Percentiles rank a stretch among this genome's conserved stretches.
Conservation (phyloP, 2,113 vertebrate species). For the Perognathus longimembris region DNA sequence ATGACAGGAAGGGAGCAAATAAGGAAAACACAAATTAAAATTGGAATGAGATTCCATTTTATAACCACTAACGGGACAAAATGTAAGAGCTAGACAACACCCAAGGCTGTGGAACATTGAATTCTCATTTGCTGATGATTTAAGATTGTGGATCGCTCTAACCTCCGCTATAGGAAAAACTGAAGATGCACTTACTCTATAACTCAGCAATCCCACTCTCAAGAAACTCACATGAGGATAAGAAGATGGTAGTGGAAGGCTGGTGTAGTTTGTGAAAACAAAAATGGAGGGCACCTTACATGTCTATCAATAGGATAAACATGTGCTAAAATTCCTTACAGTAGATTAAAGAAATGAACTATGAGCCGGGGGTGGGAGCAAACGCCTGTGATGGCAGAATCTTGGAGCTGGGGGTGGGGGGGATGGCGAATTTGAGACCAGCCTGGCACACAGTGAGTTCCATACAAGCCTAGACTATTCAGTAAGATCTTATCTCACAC, state of each 20-base stretch:
- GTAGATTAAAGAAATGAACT: neutral
- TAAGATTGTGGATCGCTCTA: neutral
- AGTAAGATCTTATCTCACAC: too few species aligned
- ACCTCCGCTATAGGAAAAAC: neutral
- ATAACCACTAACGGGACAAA: neutral
- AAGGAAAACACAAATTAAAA: constrained; percentile 5
- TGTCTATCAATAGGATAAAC: neutral
- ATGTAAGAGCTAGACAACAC: neutral
- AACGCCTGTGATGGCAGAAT: too few species aligned
- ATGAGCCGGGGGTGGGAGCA: too few species aligned
- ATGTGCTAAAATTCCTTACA: neutral
- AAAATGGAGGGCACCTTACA: neutral
- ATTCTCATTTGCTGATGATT: neutral
- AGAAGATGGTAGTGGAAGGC: neutral
- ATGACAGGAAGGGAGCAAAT: neutral
- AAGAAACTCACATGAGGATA: neutral
- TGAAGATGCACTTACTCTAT: neutral
- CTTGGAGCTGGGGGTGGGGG: too few species aligned
- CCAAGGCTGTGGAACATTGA: neutral
- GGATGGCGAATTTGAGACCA: too few species aligned
- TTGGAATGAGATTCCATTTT: neutral
- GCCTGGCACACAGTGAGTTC: too few species aligned
- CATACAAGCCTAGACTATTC: too few species aligned
- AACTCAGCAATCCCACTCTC: neutral
- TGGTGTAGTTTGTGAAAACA: neutral